Base-by-base conservation (phyloP, 2,797 vertebrate species). In the Poliocrania exsul region DNA sequence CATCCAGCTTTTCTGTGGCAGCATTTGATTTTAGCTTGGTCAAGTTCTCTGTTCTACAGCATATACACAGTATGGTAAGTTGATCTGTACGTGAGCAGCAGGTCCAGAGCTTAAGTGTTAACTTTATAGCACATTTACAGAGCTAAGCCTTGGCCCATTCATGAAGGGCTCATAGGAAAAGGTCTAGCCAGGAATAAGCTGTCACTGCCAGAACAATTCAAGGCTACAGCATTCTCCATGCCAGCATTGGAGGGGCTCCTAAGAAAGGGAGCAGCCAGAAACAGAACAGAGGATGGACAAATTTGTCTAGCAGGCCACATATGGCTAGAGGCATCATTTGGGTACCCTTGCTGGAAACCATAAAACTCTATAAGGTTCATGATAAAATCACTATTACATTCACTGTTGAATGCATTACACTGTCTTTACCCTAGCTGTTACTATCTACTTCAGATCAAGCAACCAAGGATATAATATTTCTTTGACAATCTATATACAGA, bases 101-200 rank as follows among this genome's bases (percentile, higher is more conserved):
- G 60, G 51, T 35, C 81, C 74, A 62, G 40, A 13, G 6, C 57
- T 11, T 0, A 79, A 75, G 71, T 51, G 81, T 80, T 85, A 91
- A 91, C 40, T 82, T 72, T 33, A 56, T 33, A 81, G 53, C 58
- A 77, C 84, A 80, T 91, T 91, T 73, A 66, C 74, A 85, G 47
- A 54, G 56, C 47, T 14, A 33, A 70, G 40, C 7, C 51, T 73
- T 47, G 88, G 89, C 62, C 84, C 54, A 5, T 60, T 93, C 29
- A 11, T 24, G 47, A 28, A 38, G 12, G 26, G 3, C 46, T 90
- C 86, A 2, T 0, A 81, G 33, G 86, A 31, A 26, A 53, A 69
- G 40, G 42, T 23, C 24, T 2, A 46, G 82, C 58, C 85, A 94
- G 62, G 58, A 78, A 33, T 1, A 11, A 37, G 65, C 33, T 72